Percentiles rank a stretch among this genome's conserved stretches.
These are phyloP conservation scores for Stenodera caucasica DNA, from an alignment of 2,888 invertebrate genomes.

Conservation along the genomic window DNA sequence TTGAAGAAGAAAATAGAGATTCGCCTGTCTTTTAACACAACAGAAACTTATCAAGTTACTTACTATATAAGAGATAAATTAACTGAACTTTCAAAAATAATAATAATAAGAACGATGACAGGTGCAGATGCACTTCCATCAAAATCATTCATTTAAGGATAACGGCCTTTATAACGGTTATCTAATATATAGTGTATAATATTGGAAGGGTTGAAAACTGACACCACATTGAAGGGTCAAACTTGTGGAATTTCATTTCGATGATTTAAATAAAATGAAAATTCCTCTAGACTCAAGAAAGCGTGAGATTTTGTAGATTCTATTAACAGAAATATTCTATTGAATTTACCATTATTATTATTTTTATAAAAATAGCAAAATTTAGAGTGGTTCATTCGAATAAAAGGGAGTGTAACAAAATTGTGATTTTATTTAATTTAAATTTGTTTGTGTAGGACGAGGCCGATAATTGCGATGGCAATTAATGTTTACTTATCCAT, in stretches of 20 bases:
- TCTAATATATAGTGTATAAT: neutral
- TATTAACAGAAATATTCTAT: neutral
- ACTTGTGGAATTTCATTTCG: neutral
- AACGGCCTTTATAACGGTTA: neutral
- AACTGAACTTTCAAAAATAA: neutral
- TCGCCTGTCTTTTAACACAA: neutral
- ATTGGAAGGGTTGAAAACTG: neutral
- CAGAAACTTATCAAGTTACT: neutral
- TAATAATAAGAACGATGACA: neutral
- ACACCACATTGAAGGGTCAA: conserved; percentile 5
- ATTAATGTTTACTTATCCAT: conserved; percentile 1
- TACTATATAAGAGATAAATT: neutral
- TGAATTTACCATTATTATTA: neutral
- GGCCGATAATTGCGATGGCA: neutral
- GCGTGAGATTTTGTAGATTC: neutral
- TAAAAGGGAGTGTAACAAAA: neutral
- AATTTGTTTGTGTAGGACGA: conserved; percentile 5
- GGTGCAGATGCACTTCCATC: neutral
- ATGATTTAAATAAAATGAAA: conserved; percentile 2
- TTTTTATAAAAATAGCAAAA: neutral
- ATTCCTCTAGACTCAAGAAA: neutral
- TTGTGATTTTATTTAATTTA: neutral
- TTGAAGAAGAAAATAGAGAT: neutral
- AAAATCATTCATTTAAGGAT: neutral
- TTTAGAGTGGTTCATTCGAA: too few relatives aligned